Evolutionary conservation across 1,140 invertebrate species (phyloP).

Genomic region (Rhagoletis zephyria): DNA sequence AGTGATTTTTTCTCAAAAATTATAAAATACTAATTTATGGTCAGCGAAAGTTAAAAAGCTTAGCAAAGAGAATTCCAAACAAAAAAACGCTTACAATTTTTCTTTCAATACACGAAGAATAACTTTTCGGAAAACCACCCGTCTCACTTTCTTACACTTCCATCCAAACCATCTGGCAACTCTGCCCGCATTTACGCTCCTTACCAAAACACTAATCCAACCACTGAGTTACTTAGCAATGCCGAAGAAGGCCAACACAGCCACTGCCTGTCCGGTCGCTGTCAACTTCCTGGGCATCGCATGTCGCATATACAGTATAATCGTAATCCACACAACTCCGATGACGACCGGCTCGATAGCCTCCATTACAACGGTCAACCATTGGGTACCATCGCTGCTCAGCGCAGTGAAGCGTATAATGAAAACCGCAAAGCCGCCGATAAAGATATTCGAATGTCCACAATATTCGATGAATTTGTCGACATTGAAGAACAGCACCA

Average conservation of each 20-base stretch:
- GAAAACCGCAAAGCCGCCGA: slow-evolving; percentile 85
- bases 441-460: slow-evolving; percentile 87
- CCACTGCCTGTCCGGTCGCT: slow-evolving; percentile 86
- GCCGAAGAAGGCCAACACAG: slow-evolving; percentile 87
- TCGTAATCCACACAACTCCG: slow-evolving; percentile 87
- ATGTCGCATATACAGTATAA: slow-evolving; percentile 86
- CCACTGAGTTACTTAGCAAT: slow-evolving; percentile 75
- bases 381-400: slow-evolving; percentile 76
- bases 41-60: too few relatives aligned
- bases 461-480: slow-evolving; percentile 88
- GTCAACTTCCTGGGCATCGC: slow-evolving; percentile 86
- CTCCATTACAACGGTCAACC: slow-evolving; percentile 82
- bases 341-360: slow-evolving; percentile 86
- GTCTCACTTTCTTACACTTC: not conserved
- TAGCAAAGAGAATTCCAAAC: too few relatives aligned
- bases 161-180: not conserved
- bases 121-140: too few relatives aligned
- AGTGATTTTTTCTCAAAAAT: too few relatives aligned
- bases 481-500: slow-evolving; percentile 82
- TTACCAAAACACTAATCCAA: not conserved
- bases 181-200: not conserved
- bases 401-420: slow-evolving; percentile 83
- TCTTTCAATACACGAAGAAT: too few relatives aligned
- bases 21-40: too few relatives aligned
- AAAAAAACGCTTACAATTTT: too few relatives aligned